Percentiles rank a stretch among this genome's conserved stretches.
These are phyloP conservation scores for Arrhamphus sclerolepis DNA, from an alignment of 2,797 vertebrate species.

Conservation along the genomic window DNA sequence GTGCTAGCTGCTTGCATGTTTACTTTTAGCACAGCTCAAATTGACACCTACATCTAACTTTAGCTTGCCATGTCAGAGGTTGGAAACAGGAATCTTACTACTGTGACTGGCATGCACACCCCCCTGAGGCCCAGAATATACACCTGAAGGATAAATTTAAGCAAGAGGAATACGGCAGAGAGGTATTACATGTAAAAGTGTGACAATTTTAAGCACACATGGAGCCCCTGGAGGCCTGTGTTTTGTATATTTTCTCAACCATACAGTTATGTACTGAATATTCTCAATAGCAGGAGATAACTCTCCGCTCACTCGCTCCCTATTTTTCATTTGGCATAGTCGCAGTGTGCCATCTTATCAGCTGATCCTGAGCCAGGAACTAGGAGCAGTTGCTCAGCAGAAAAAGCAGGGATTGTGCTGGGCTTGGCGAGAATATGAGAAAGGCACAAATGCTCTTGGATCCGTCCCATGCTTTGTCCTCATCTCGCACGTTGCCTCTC, in stretches of 20 bases:
- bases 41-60: slow-evolving; percentile 65
- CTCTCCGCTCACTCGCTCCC: slow-evolving; percentile 44
- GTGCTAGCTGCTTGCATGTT: slow-evolving; percentile 45
- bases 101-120: slow-evolving; percentile 54
- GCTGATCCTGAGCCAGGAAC: slow-evolving; percentile 76
- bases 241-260: slow-evolving; percentile 13
- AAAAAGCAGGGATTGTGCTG: slow-evolving; percentile 71
- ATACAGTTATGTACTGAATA: slow-evolving; percentile 26
- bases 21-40: slow-evolving; percentile 58
- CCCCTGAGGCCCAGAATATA: slow-evolving; percentile 49
- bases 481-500: slow-evolving; percentile 62
- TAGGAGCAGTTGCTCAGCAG: slow-evolving; percentile 79
- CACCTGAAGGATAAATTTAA: slow-evolving; percentile 25
- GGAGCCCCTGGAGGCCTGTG: slow-evolving; percentile 4
- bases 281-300: slow-evolving; percentile 48
- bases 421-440: slow-evolving; percentile 66
- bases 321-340: slow-evolving; percentile 66
- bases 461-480: slow-evolving; percentile 69
- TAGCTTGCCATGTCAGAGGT: slow-evolving; percentile 55
- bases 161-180: slow-evolving; percentile 14
- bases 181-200: slow-evolving; percentile 16
- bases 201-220: slow-evolving; percentile 18
- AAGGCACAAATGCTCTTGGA: slow-evolving; percentile 65
- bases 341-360: slow-evolving; percentile 74
- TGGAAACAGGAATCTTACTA: slow-evolving; percentile 63